Conservation (phyloP, 1,140 invertebrate genomes). For the Conus ventricosus region DNA sequence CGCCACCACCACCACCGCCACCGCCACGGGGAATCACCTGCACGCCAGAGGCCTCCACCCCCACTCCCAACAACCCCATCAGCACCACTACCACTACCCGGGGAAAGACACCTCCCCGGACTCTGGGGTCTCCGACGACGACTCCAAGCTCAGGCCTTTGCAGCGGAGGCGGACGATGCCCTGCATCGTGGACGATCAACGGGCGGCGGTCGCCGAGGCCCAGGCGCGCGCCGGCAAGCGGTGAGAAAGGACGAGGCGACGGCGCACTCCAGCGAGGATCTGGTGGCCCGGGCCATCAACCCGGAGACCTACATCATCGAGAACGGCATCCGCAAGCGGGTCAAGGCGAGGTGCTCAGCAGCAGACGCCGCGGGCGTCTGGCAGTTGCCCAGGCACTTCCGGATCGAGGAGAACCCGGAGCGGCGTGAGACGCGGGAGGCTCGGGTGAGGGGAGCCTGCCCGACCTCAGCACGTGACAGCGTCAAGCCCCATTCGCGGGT, state of each 20-base stretch:
- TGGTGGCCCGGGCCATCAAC: constrained; percentile 58
- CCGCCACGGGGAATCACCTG: constrained; percentile 35
- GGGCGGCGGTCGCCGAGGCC: constrained; percentile 3
- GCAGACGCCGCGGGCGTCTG: constrained; percentile 69
- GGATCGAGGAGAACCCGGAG: constrained; percentile 88
- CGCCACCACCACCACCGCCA: constrained; percentile 17
- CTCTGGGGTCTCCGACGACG: constrained; percentile 73
- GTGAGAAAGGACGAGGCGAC: constrained; percentile 57
- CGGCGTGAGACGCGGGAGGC: constrained; percentile 41
- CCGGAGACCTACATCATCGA: constrained; percentile 74
- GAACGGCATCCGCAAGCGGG: constrained; percentile 74
- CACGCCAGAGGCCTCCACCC: constrained; percentile 43
- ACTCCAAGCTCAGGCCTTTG: constrained; percentile 60
- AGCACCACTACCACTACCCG: constrained; percentile 36
- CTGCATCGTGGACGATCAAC: constrained; percentile 62
- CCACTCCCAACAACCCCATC: constrained; percentile 20
- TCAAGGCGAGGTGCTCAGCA: constrained; percentile 59
- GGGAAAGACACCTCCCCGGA: constrained; percentile 72
- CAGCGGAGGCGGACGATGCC: constrained; percentile 70
- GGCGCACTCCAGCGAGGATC: constrained; percentile 69
- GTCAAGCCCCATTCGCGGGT: constrained; percentile 91
- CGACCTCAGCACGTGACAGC: constrained; percentile 81
- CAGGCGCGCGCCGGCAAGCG: constrained; percentile 50
- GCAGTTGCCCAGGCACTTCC: constrained; percentile 75
- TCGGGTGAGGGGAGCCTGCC: constrained; percentile 82